Evolutionary conservation across 2,113 vertebrate genomes (phyloP).

Genomic region (Sciurus niger): DNA sequence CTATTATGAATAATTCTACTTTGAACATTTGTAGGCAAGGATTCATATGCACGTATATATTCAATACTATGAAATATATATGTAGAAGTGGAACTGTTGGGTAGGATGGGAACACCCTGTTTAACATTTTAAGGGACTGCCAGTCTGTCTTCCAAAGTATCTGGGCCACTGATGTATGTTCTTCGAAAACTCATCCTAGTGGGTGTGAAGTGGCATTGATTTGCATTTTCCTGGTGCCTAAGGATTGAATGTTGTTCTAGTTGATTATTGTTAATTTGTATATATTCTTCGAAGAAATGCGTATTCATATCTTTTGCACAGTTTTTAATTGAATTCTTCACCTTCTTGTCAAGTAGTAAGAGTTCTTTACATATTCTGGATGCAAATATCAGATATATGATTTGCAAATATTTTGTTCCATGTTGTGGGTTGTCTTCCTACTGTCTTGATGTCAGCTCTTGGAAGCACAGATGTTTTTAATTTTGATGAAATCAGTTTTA

Average conservation of each 20-base stretch:
- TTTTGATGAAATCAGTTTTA: neutral
- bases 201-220: neutral
- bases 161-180: neutral
- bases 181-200: neutral
- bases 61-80: neutral
- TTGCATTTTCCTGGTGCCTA: neutral
- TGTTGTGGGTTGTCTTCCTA: neutral
- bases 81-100: neutral
- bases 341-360: neutral
- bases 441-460: neutral
- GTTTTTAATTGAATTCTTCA: neutral
- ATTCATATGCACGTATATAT: neutral
- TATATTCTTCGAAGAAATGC: neutral
- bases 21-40: neutral
- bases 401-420: neutral
- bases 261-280: neutral
- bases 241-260: neutral
- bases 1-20: neutral
- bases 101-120: neutral
- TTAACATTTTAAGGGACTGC: conserved; percentile 27
- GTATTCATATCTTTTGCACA: neutral
- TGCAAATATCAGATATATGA: neutral
- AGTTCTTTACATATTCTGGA: neutral
- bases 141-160: neutral
- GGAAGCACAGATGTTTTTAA: neutral